These are phyloP conservation scores for Epinephelus coioides DNA, from an alignment of 2,797 vertebrate genomes.

Conservation along the genomic window DNA sequence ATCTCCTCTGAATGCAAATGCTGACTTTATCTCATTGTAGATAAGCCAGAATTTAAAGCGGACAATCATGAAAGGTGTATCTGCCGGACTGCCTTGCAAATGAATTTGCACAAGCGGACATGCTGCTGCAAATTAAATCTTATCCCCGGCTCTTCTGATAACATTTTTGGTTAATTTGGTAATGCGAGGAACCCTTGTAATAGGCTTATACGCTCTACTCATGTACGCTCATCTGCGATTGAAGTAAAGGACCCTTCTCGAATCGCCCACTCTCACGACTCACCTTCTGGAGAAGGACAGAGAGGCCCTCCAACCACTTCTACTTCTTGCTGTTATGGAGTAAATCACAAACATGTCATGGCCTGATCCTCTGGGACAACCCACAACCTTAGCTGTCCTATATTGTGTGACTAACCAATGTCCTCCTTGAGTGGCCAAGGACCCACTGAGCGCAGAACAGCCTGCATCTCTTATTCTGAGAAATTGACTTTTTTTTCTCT, in stretches of 20 bases:
- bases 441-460: conserved; percentile 61
- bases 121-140: conserved; percentile 38
- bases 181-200: conserved; percentile 35
- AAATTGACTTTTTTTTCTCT: conserved; percentile 47
- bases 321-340: conserved; percentile 71
- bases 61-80: conserved; percentile 21
- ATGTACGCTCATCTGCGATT: conserved; percentile 27
- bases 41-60: conserved; percentile 21
- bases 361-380: conserved; percentile 70
- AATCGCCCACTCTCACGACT: conserved; percentile 53
- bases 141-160: conserved; percentile 24
- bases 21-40: conserved; percentile 7
- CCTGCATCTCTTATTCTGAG: conserved; percentile 68
- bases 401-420: conserved; percentile 63
- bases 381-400: conserved; percentile 74
- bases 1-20: conserved; percentile 34
- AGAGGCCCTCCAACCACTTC: conserved; percentile 77
- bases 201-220: conserved; percentile 22
- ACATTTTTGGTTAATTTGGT: conserved; percentile 37
- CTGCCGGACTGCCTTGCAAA: conserved; percentile 32
- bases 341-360: conserved; percentile 84
- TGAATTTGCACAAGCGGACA: conserved; percentile 41
- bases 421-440: conserved; percentile 74
- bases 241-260: conserved; percentile 56
- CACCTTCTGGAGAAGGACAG: conserved; percentile 77